Evolutionary conservation across 1,140 invertebrate species (phyloP).

Genomic region (Tetramorium alpestre): DNA sequence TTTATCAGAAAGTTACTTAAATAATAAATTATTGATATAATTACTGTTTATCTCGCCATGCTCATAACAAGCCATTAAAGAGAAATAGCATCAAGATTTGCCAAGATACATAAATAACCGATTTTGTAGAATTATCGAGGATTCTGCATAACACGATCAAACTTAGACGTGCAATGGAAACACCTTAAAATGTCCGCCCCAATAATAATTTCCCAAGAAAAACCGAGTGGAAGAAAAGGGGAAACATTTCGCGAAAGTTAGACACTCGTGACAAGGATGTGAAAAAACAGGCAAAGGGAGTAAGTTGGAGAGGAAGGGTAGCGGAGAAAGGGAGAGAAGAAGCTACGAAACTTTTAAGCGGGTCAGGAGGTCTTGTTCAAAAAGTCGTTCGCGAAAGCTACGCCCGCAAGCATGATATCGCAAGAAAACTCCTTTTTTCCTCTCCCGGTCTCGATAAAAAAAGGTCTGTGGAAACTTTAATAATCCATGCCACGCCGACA

Average conservation of each 20-base stretch:
- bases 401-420: constrained; percentile 19
- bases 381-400: constrained; percentile 64
- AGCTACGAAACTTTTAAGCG: constrained; percentile 67
- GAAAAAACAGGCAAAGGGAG: constrained; percentile 27
- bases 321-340: constrained; percentile 25
- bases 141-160: constrained; percentile 27
- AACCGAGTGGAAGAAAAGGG: background rate
- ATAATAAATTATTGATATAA: constrained; percentile 8
- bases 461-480: constrained; percentile 45
- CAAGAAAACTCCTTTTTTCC: background rate
- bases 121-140: background rate
- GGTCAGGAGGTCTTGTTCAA: constrained; percentile 70
- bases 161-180: constrained; percentile 37
- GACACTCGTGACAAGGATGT: constrained; percentile 58
- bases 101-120: background rate
- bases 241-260: constrained; percentile 58
- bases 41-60: background rate
- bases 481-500: constrained; percentile 20
- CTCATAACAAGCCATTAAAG: background rate
- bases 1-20: background rate
- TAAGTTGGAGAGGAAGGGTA: background rate
- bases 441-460: background rate
- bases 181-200: constrained; percentile 12
- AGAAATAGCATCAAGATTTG: constrained; percentile 6
- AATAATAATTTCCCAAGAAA: constrained; percentile 54